Percentiles rank a stretch among this genome's conserved stretches.
These are phyloP conservation scores for Sus cebifrons DNA, from an alignment of 2,797 vertebrate genomes.

Conservation along the genomic window DNA sequence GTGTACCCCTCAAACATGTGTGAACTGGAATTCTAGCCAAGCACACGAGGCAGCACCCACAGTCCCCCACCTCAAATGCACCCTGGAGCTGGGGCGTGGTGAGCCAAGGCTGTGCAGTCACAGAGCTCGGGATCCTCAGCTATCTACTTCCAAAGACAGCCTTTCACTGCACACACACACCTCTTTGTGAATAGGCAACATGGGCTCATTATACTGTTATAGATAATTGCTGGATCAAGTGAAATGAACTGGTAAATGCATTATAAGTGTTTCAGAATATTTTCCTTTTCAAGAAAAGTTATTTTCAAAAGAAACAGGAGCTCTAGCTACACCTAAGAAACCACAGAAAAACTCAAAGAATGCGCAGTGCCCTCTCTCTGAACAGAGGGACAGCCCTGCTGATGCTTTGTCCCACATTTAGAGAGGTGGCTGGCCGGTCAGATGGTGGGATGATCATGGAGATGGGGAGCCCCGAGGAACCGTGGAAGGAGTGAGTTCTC, in stretches of 20 bases:
- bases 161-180: neutral
- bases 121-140: too few species aligned
- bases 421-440: slow-evolving; percentile 64
- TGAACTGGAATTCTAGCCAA: neutral
- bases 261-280: slow-evolving; percentile 65
- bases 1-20: neutral
- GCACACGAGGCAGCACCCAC: neutral
- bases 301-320: slow-evolving; percentile 63
- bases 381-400: slow-evolving; percentile 40
- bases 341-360: slow-evolving; percentile 75
- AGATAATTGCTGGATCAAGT: slow-evolving; percentile 53
- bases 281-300: slow-evolving; percentile 68
- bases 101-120: neutral
- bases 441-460: slow-evolving; percentile 66
- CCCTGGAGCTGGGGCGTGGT: neutral
- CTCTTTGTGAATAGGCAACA: neutral
- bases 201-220: neutral
- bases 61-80: neutral
- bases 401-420: slow-evolving; percentile 67
- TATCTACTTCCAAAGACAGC: neutral
- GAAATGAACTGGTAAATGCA: slow-evolving; percentile 79
- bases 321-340: slow-evolving; percentile 77
- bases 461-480: slow-evolving; percentile 47
- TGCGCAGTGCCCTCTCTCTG: slow-evolving; percentile 66
- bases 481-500: slow-evolving; percentile 13